Evolutionary conservation across 2,113 vertebrate species (phyloP).

Genomic region (Neogale vison): DNA sequence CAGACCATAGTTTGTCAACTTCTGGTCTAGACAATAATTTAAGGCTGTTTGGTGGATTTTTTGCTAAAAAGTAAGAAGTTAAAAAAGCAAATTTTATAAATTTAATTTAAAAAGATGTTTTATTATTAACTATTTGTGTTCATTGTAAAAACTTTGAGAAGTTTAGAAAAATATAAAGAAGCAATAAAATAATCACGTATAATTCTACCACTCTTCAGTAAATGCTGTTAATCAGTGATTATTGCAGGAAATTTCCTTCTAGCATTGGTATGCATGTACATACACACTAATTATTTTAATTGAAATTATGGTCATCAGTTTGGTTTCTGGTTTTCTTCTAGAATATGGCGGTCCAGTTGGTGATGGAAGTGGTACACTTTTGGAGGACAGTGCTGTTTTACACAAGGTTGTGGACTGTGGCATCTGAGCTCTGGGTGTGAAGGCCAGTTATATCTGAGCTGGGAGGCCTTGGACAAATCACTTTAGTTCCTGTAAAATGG

Average conservation of each 20-base stretch:
- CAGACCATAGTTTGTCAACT: not conserved
- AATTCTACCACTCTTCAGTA: not conserved
- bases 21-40: not conserved
- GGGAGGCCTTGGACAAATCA: not conserved
- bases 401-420: not conserved
- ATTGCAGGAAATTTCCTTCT: not conserved
- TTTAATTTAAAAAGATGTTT: not conserved
- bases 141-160: not conserved
- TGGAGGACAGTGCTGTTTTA: not conserved
- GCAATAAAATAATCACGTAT: not conserved
- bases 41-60: not conserved
- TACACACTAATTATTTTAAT: not conserved
- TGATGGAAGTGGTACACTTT: not conserved
- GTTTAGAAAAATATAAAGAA: not conserved
- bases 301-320: not conserved
- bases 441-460: not conserved
- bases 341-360: not conserved
- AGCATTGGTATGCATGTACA: not conserved
- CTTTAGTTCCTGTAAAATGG: not conserved
- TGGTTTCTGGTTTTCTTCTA: not conserved
- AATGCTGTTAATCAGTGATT: not conserved
- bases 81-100: not conserved
- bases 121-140: not conserved
- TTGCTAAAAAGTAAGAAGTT: not conserved
- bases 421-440: not conserved